Evolutionary conservation across 1,140 invertebrate genomes (phyloP), one percentile per base, ranked within the genome.

Genomic region (Luehdorfia chinensis): DNA sequence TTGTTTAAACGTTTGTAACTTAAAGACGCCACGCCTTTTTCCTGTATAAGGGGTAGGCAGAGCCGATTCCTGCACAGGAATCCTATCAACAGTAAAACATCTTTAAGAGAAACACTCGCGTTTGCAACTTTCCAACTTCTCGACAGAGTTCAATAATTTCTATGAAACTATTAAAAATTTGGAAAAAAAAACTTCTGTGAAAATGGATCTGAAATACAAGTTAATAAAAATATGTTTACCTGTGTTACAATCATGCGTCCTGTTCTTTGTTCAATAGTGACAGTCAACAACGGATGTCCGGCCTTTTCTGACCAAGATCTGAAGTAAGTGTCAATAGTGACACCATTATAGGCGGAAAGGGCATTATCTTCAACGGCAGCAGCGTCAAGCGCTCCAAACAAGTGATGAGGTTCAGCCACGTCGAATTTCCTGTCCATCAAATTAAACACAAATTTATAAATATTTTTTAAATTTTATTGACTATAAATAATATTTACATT

Each of bases 281-380:
- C 89, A 3, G 75, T 91, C 7, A 94, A 59, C 1, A 94, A 57
- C 0, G 93, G 93, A 75, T 91, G 94, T 23, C 90, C 89, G 55
- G 89, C 91, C 64, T 94, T 91, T 16, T 91, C 71, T 0, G 90
- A 90, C 93, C 93, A 95, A 0, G 92, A 90, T 44, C 90, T 88
- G 84, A 92, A 91, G 43, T 92, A 87, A 0, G 84, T 58, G 14
- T 78, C 77, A 5, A 89, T 65, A 2, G 74, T 80, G 0, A 85
- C 68, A 6, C 50, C 62, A 9, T 31, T 39, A 28, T 81, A 78
- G 3, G 50, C 51, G 2, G 63, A 19, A 7, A 79, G 36, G 1
- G 86, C 66, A 31, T 53, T 44, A 9, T 78, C 75, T 48, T 79
- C 81, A 1, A 52, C 54, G 9, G 90, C 83, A 11, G 88, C 90